phyloP scores from a whole-genome alignment of 2,113 vertebrate genomes.

The Entomyzon cyanotis region DNA sequence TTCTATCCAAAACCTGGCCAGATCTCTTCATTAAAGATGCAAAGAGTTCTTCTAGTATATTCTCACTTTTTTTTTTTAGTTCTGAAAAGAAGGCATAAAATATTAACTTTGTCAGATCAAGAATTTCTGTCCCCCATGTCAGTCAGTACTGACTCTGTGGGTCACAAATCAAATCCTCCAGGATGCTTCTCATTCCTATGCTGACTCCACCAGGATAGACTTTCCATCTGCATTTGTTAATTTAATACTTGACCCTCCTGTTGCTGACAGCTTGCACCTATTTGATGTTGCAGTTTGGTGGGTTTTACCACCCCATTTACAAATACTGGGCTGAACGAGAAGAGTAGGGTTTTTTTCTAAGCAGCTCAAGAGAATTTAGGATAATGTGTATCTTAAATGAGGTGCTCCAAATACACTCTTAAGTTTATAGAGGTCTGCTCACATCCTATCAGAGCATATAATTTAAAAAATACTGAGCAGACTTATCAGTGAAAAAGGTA shows the following conservation, averaged over 20 bases:
- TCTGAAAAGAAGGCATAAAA: not conserved
- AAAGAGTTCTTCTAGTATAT: not conserved
- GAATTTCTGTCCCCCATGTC: not conserved
- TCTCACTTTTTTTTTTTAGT: not conserved
- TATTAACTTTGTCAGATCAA: not conserved
- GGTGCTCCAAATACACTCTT: not conserved
- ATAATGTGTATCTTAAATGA: not conserved
- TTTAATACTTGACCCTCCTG: not conserved
- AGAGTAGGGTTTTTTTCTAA: not conserved
- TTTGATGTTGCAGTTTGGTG: not conserved
- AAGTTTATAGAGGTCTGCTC: not conserved
- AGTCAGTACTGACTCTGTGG: not conserved
- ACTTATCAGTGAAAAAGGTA: not conserved
- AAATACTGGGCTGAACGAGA: not conserved
- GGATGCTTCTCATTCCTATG: fast-evolving
- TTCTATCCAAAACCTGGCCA: not conserved
- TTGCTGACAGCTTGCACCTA: not conserved
- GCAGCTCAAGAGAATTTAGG: not conserved
- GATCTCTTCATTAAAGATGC: not conserved
- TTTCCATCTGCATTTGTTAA: not conserved
- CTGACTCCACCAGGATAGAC: not conserved
- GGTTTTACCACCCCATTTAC: not conserved
- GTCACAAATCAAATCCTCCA: not conserved
- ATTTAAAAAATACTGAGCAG: not conserved
- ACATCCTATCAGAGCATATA: not conserved